Evolutionary conservation across 2,113 vertebrate genomes (phyloP).

Genomic region (Lutjanus erythropterus): DNA sequence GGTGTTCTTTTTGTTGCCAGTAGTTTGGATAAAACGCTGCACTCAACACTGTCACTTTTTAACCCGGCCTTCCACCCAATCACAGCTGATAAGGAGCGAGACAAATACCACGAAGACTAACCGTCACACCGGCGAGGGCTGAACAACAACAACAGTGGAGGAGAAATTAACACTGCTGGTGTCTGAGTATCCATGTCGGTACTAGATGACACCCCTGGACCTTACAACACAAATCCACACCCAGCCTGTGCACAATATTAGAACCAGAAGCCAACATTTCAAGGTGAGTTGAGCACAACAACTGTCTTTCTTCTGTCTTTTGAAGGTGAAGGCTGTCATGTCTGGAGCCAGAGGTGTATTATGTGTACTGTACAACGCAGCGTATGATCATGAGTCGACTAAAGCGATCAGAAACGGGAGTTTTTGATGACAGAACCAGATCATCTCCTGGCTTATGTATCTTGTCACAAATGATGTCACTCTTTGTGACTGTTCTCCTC

Average conservation of each 20-base stretch:
- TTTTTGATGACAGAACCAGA: not conserved
- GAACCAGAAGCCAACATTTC: not conserved
- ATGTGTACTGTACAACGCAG: not conserved
- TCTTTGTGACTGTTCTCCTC: conserved; percentile 33
- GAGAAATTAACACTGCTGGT: too few species aligned
- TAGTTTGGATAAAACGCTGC: too few species aligned
- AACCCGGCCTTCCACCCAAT: too few species aligned
- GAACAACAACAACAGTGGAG: too few species aligned
- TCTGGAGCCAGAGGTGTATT: not conserved
- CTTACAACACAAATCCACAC: not conserved
- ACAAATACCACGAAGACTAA: too few species aligned
- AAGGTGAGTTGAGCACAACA: not conserved
- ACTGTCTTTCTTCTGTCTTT: not conserved
- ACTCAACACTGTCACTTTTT: too few species aligned
- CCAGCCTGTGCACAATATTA: not conserved
- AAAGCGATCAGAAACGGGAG: not conserved
- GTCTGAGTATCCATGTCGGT: too few species aligned
- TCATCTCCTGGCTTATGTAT: conserved; percentile 14
- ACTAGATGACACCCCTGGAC: too few species aligned
- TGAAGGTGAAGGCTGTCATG: not conserved
- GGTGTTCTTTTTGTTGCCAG: too few species aligned
- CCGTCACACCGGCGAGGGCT: too few species aligned
- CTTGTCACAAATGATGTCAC: conserved; percentile 33
- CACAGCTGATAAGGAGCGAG: too few species aligned
- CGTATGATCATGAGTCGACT: not conserved